phyloP scores from a whole-genome alignment of 2,888 invertebrate species.

The Deroplatys truncata region DNA sequence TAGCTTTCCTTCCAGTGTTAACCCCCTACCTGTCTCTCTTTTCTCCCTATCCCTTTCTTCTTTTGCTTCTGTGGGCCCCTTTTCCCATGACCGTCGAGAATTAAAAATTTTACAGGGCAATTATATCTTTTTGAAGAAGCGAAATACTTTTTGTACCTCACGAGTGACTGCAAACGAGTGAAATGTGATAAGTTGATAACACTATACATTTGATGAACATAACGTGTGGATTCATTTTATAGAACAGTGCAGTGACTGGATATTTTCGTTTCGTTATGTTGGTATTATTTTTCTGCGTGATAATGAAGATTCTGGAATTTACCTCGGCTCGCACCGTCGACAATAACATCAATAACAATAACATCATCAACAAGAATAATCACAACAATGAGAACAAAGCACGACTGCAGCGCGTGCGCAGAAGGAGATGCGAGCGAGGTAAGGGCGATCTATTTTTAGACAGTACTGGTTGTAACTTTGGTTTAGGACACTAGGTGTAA shows the following conservation, averaged over 20 bases:
- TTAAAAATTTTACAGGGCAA: not conserved
- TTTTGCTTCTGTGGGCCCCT: not conserved
- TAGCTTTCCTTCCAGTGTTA: too few species aligned
- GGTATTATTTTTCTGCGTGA: slow-evolving; percentile 54
- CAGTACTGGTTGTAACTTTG: not conserved
- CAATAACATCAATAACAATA: not conserved
- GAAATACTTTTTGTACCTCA: not conserved
- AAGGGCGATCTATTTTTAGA: not conserved
- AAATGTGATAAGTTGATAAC: too few species aligned
- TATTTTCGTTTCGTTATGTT: slow-evolving; percentile 43
- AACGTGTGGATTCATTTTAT: not conserved
- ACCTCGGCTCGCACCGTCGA: slow-evolving; percentile 39
- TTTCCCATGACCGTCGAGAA: not conserved
- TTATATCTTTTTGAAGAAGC: not conserved
- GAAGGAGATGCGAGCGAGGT: not conserved
- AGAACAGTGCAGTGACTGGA: not conserved
- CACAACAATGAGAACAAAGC: not conserved
- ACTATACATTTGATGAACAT: not conserved
- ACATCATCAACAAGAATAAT: not conserved
- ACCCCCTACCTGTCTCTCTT: not conserved
- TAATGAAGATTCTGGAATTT: slow-evolving; percentile 59
- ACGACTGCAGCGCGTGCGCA: not conserved
- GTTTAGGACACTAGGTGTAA: not conserved
- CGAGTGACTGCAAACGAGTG: not conserved
- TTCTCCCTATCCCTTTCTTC: not conserved